Percentiles rank a stretch among this genome's conserved stretches.
Evolutionary conservation across 2,888 invertebrate genomes (phyloP).

Genomic region (Perithous albicinctus): DNA sequence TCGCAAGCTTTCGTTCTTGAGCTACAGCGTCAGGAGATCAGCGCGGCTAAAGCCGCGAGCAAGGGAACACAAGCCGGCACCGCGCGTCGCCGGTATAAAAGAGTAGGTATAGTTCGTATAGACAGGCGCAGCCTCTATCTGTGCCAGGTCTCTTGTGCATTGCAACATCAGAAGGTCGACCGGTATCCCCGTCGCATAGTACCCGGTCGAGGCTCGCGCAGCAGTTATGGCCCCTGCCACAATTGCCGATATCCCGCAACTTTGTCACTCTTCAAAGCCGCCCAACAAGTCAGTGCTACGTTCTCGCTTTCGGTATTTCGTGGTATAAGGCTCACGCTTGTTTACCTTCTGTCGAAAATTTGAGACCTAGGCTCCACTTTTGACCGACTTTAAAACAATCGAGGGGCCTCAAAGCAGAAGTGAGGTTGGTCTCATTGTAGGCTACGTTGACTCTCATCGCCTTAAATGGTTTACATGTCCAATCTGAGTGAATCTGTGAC

Average conservation of each 20-base stretch:
- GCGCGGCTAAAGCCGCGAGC: slow-evolving; percentile 56
- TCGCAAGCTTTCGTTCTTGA: slow-evolving; percentile 73
- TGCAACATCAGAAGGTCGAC: slow-evolving; percentile 84
- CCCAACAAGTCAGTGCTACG: background rate
- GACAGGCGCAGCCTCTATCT: slow-evolving; percentile 79
- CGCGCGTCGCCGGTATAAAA: slow-evolving; percentile 12
- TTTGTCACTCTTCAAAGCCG: slow-evolving; percentile 38
- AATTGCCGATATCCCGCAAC: slow-evolving; percentile 48
- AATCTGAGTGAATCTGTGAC: too few relatives aligned
- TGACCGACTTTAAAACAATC: too few relatives aligned
- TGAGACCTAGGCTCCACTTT: too few relatives aligned
- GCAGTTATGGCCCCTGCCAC: slow-evolving; percentile 49
- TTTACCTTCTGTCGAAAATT: too few relatives aligned
- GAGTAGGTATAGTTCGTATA: background rate
- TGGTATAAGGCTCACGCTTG: too few relatives aligned
- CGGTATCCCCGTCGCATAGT: slow-evolving; percentile 76
- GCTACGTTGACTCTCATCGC: too few relatives aligned
- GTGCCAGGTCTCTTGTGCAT: slow-evolving; percentile 82
- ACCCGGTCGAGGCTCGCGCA: slow-evolving; percentile 45
- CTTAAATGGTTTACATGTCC: too few relatives aligned
- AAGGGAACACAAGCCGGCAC: slow-evolving; percentile 44
- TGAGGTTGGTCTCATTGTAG: too few relatives aligned
- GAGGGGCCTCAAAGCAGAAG: too few relatives aligned
- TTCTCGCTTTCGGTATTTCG: too few relatives aligned
- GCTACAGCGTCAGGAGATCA: slow-evolving; percentile 16